Evolutionary conservation across 1,140 invertebrate species (phyloP).

Genomic region (Papilio polytes): DNA sequence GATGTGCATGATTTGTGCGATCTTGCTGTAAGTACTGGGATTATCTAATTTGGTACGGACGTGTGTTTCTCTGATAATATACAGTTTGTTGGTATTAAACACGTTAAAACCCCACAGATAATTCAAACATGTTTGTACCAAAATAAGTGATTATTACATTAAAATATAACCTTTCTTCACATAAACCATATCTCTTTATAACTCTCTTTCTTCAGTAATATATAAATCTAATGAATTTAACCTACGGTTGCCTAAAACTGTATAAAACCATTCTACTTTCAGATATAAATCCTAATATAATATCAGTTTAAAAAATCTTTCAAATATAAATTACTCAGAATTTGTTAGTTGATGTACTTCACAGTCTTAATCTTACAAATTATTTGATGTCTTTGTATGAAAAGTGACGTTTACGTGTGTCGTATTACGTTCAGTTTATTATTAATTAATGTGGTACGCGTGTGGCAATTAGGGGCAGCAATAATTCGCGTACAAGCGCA

Average conservation of each 20-base stretch:
- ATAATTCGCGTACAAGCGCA: constrained; percentile 58
- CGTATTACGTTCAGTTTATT: constrained; percentile 43
- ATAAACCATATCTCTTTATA: too few relatives aligned
- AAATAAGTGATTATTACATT: neutral
- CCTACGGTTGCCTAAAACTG: too few relatives aligned
- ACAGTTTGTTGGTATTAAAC: neutral
- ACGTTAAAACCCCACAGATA: neutral
- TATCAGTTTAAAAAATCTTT: too few relatives aligned
- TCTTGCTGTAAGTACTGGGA: constrained; percentile 32
- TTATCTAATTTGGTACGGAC: constrained; percentile 30
- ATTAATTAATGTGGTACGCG: constrained; percentile 55
- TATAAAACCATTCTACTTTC: too few relatives aligned
- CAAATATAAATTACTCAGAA: too few relatives aligned
- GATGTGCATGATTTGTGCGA: constrained; percentile 33
- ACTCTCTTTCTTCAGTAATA: too few relatives aligned
- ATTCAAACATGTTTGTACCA: neutral
- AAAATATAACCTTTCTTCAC: neutral
- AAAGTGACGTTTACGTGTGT: too few relatives aligned
- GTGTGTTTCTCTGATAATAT: constrained; percentile 16
- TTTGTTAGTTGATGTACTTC: too few relatives aligned
- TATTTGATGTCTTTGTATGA: too few relatives aligned
- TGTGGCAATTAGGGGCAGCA: constrained; percentile 62
- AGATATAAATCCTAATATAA: too few relatives aligned
- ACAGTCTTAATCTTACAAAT: too few relatives aligned
- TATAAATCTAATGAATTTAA: too few relatives aligned